Percentiles rank a stretch among this genome's conserved stretches.
Evolutionary conservation across 2,113 vertebrate species (phyloP).

Genomic region (Mugil cephalus): DNA sequence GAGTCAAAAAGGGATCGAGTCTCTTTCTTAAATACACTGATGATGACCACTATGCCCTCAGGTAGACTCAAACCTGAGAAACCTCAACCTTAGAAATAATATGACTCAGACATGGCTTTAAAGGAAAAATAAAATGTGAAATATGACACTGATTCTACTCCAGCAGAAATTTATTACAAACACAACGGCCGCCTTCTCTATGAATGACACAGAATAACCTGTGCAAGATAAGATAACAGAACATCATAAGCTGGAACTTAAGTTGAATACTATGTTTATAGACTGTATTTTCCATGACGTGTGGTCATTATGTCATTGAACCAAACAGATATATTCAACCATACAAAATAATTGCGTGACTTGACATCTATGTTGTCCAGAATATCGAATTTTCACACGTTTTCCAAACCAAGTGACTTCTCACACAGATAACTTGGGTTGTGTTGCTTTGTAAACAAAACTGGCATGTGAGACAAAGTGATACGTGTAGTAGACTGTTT

Average conservation of each 20-base stretch:
- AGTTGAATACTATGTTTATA: constrained; percentile 3
- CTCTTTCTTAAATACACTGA: not conserved
- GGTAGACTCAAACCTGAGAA: too few species aligned
- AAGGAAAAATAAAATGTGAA: too few species aligned
- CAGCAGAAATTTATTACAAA: too few species aligned
- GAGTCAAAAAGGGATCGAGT: not conserved
- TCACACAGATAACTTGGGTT: not conserved
- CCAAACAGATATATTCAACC: not conserved
- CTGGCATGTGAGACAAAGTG: not conserved
- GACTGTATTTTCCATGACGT: constrained; percentile 18
- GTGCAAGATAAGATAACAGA: constrained; percentile 9
- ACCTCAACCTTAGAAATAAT: too few species aligned
- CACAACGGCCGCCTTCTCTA: not conserved
- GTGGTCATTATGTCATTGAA: not conserved
- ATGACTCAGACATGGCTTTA: too few species aligned
- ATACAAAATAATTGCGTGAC: not conserved
- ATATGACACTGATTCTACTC: too few species aligned
- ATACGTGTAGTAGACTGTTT: not conserved
- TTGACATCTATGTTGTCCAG: not conserved
- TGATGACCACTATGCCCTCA: not conserved
- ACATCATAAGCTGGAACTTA: constrained; percentile 6
- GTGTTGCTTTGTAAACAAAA: constrained; percentile 42
- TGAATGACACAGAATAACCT: not conserved
- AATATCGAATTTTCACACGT: not conserved
- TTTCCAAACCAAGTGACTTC: not conserved